Evolutionary conservation across 2,888 invertebrate species (phyloP), one percentile per base, ranked within the genome.

Genomic region (Drosophila cracens): DNA sequence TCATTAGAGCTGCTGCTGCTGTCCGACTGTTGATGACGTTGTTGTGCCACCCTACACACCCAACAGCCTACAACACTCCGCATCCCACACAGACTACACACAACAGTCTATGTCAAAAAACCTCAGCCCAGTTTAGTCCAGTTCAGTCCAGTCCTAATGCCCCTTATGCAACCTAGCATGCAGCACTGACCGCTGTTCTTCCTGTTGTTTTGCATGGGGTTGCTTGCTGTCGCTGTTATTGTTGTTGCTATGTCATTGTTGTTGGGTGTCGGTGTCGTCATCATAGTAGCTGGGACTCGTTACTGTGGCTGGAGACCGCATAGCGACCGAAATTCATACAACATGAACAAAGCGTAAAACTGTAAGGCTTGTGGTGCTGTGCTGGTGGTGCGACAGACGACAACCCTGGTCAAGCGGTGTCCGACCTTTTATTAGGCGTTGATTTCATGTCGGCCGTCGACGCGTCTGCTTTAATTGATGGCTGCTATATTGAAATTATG

Each of bases 261-360:
- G 74, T 62, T 62, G 63, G 68, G 72, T 71, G 63, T 73, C 65
- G 36, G 58, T 76, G 61, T 70, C 75, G 70, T 59, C 70, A 54
- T 67, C 58, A 68, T 58, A 31, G 63, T 70, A 51, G 40, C 54
- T 29, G 49, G 46, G 57, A 38, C 61, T 33, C 46, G 61, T 63
- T 56, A 60, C 53, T 63, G 48, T 53, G 64, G 67, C 61, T 59
- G 61, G 62, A 74, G 69, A 85, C 89, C 85, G 63, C 86, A 83
- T 52, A 71, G 33, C 75, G 73, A 80, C 85, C 85, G 64, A 86
- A 85, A 74, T 90, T 81, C 89, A 85, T 74, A 78, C 88, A 89
- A 79, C 88, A 85, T 70, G 74, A 72, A 84, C 90, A 82, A 67
- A 70, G 70, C 56, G 57, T 46, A 60, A 58, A 73, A 68, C 46